Base-by-base conservation (phyloP, 2,888 invertebrate genomes). In the Orchestes rusci region DNA sequence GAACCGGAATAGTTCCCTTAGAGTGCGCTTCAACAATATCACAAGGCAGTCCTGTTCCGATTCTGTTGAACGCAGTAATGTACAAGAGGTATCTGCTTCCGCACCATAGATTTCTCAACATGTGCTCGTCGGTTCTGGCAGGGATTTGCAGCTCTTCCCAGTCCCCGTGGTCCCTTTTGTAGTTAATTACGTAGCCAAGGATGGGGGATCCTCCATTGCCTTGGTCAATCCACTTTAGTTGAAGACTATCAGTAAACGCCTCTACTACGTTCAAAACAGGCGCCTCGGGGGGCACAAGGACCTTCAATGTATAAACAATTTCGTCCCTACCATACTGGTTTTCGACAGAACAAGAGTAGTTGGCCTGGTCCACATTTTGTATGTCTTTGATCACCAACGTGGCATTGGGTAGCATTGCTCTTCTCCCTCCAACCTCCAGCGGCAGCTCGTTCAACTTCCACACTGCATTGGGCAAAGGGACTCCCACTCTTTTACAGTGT, bases 131-230 rank as follows among this genome's bases (percentile, higher is more conserved):
- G 4, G 82, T 82, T 49, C 85, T 82, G 4, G 88, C 82, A 53
- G 87, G 84, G 40, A 91, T 84, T 65, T 89, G 89, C 47, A 89
- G 70, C 65, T 91, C 91, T 64, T 91, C 89, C 91, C 91, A 91
- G 61, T 91, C 91, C 0, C 91, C 91, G 59, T 85, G 86, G 58
- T 90, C 88, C 10, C 88, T 75, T 64, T 90, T 90, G 68, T 89
- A 91, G 71, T 90, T 90, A 50, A 92, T 85, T 3, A 89, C 87
- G 67, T 90, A 91, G 23, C 90, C 90, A 50, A 84, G 67, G 47
- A 84, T 81, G 16, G 84, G 82, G 51, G 86, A 88, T 7, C 89
- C 89, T 2, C 87, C 87, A 59, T 87, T 84, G 20, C 82, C 83
- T 59, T 83, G 84, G 59, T 84, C 82, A 17, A 32, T 19, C 52